These are phyloP conservation scores for Bubo bubo DNA, from an alignment of 2,113 vertebrate genomes.

Conservation along the genomic window DNA sequence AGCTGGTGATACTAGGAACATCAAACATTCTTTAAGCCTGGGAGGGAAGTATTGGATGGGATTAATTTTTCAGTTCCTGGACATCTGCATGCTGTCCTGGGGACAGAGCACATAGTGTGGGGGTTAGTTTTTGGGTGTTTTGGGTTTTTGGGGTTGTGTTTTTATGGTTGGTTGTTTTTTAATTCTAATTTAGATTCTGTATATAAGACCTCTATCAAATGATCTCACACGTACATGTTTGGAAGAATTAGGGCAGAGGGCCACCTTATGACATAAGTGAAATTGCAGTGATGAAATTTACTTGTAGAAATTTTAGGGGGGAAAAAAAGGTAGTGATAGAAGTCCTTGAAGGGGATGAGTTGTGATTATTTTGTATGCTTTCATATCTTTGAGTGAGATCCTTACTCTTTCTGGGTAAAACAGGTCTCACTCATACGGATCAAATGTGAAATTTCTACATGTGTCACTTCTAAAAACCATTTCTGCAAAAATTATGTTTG, in stretches of 20 bases:
- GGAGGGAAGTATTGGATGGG: neutral
- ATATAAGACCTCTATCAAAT: neutral
- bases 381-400: neutral
- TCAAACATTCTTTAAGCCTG: neutral
- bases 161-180: neutral
- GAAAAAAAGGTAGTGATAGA: accelerated
- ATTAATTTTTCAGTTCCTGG: neutral
- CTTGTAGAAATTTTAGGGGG: neutral
- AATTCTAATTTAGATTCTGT: neutral
- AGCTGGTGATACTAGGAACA: neutral
- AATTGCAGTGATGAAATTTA: neutral
- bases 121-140: neutral
- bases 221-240: neutral
- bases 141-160: neutral
- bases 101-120: neutral
- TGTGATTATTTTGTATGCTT: neutral
- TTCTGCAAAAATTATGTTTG: neutral
- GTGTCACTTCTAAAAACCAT: neutral
- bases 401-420: neutral
- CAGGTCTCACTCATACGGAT: neutral
- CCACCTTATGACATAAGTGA: neutral
- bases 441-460: neutral
- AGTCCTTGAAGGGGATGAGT: neutral
- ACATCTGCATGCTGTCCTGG: neutral
- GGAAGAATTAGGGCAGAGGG: neutral